Conservation (phyloP, 2,113 vertebrate genomes). For the sheep (Ovis aries) region DNA sequence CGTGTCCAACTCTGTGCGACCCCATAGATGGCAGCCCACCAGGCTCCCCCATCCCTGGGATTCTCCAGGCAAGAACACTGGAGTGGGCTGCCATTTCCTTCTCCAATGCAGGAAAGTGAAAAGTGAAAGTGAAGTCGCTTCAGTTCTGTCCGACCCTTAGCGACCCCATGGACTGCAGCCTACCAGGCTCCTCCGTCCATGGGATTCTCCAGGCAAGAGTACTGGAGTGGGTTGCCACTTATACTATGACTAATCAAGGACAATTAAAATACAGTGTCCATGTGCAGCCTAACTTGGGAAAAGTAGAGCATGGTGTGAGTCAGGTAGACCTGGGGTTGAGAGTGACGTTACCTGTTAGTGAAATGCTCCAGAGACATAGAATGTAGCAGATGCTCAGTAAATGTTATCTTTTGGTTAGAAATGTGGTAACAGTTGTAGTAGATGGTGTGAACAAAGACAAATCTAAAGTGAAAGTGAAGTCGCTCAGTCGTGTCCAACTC, state of each 20-base stretch:
- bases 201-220: too few relatives aligned
- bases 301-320: neutral
- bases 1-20: too few relatives aligned
- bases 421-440: neutral
- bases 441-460: neutral
- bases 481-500: too few relatives aligned
- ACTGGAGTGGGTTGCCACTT: neutral
- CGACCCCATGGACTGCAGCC: too few relatives aligned
- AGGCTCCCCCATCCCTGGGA: too few relatives aligned
- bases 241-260: neutral
- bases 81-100: too few relatives aligned
- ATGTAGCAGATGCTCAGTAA: neutral
- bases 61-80: too few relatives aligned
- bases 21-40: too few relatives aligned
- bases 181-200: too few relatives aligned
- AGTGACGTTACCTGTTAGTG: neutral
- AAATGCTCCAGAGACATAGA: neutral
- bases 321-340: neutral
- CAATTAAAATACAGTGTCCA: neutral
- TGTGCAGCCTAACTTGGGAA: neutral
- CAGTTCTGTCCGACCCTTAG: too few relatives aligned
- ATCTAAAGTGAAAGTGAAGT: neutral
- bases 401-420: neutral
- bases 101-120: too few relatives aligned
- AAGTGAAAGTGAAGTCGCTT: too few relatives aligned